Percentiles rank a stretch among this genome's conserved stretches.
Evolutionary conservation across 2,797 vertebrate genomes (phyloP).

Genomic region (Anabas testudineus): DNA sequence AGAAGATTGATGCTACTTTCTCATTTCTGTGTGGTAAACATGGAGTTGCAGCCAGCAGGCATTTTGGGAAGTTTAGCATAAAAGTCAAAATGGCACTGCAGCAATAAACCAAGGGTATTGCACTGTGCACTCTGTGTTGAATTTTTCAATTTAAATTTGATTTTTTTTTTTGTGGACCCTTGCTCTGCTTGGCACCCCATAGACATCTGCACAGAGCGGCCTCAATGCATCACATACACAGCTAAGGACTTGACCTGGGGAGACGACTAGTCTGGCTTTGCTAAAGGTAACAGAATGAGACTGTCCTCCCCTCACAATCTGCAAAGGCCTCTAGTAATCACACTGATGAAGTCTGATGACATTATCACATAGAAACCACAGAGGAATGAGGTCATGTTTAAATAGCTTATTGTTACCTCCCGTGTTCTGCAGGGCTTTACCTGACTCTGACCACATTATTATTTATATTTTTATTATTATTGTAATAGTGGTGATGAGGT

Average conservation of each 20-base stretch:
- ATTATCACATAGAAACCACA: not conserved
- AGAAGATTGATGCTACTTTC: not conserved
- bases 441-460: not conserved
- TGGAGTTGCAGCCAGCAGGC: not conserved
- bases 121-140: too few relatives aligned
- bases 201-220: not conserved
- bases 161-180: not conserved
- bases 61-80: not conserved
- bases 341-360: not conserved
- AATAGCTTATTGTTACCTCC: not conserved
- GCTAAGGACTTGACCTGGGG: too few relatives aligned
- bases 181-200: not conserved
- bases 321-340: not conserved
- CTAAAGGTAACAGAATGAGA: not conserved
- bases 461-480: too few relatives aligned
- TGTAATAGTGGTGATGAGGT: not conserved
- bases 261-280: not conserved
- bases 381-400: not conserved
- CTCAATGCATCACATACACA: too few relatives aligned
- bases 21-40: not conserved
- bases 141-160: too few relatives aligned
- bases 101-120: too few relatives aligned
- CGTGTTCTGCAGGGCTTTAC: too few relatives aligned
- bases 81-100: not conserved
- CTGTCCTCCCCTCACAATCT: not conserved